Conservation (phyloP, 2,113 vertebrate genomes). For the Pluvialis apricaria region DNA sequence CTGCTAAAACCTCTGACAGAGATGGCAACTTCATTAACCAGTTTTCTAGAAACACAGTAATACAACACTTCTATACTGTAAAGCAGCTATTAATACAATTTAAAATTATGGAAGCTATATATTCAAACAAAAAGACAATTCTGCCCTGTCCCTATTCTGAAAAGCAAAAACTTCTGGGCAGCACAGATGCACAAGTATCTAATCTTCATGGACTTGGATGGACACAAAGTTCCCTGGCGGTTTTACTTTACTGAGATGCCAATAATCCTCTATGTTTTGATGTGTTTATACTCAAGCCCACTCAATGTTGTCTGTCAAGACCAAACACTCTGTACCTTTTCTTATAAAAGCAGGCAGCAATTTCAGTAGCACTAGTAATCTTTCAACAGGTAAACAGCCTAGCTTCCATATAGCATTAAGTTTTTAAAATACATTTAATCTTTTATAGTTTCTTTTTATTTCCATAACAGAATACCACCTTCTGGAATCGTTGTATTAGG, state of each 20-base stretch:
- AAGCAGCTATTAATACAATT: not conserved
- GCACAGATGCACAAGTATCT: not conserved
- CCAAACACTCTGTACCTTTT: no score
- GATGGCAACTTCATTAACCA: not conserved
- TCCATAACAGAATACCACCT: not conserved
- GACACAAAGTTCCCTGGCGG: not conserved
- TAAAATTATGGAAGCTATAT: not conserved
- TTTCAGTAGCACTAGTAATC: no score
- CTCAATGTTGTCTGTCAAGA: no score
- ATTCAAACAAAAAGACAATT: not conserved
- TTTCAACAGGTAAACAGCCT: no score
- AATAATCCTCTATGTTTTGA: not conserved
- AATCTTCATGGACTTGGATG: fast-evolving
- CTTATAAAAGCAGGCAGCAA: no score
- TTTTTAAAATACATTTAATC: no score
- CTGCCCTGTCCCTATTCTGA: not conserved
- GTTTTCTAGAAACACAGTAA: not conserved
- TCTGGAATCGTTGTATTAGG: not conserved
- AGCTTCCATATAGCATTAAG: no score
- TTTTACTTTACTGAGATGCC: not conserved
- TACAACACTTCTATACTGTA: not conserved
- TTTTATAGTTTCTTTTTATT: not conserved
- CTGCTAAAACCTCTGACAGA: not conserved
- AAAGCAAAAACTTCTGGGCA: not conserved
- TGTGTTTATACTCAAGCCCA: no score